These are phyloP conservation scores for Pipra filicauda DNA, from an alignment of 2,113 vertebrate species.

Conservation along the genomic window DNA sequence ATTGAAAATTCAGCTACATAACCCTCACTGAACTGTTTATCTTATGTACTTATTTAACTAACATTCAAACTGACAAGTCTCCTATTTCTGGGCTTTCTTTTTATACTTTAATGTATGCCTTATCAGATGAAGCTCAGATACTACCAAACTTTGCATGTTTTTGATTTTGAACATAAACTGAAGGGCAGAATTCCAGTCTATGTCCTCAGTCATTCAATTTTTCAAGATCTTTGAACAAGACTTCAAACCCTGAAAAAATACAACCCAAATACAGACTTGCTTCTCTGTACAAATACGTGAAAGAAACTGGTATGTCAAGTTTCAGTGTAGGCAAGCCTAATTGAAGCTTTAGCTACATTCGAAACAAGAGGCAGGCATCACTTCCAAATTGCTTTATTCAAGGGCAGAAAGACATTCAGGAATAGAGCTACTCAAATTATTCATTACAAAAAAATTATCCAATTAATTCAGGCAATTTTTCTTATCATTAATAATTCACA, in stretches of 20 bases:
- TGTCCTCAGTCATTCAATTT: conserved; percentile 80
- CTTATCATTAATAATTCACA: conserved; percentile 60
- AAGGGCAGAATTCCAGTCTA: conserved; percentile 81
- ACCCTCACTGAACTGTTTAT: conserved; percentile 82
- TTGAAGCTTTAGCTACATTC: conserved; percentile 76
- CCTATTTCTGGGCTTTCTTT: conserved; percentile 76
- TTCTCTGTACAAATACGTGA: conserved; percentile 78
- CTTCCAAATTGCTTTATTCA: conserved; percentile 68
- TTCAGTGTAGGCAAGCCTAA: conserved; percentile 72
- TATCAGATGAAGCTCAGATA: conserved; percentile 77
- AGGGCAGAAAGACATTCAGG: conserved; percentile 70
- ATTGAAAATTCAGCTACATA: conserved; percentile 82
- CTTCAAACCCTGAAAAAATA: conserved; percentile 82
- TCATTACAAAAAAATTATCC: conserved; percentile 65
- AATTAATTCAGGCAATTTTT: conserved; percentile 63
- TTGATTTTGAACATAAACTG: conserved; percentile 82
- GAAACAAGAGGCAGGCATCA: conserved; percentile 67
- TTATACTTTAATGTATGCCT: conserved; percentile 77
- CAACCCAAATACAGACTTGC: conserved; percentile 77
- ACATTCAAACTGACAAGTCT: conserved; percentile 83
- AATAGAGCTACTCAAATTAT: conserved; percentile 47
- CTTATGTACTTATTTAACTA: conserved; percentile 86
- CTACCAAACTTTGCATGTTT: conserved; percentile 84
- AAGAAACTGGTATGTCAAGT: conserved; percentile 76
- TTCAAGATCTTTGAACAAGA: conserved; percentile 80